These are phyloP conservation scores for Sterrhoptilus dennistouni DNA, from an alignment of 2,113 vertebrate species.

Conservation along the genomic window DNA sequence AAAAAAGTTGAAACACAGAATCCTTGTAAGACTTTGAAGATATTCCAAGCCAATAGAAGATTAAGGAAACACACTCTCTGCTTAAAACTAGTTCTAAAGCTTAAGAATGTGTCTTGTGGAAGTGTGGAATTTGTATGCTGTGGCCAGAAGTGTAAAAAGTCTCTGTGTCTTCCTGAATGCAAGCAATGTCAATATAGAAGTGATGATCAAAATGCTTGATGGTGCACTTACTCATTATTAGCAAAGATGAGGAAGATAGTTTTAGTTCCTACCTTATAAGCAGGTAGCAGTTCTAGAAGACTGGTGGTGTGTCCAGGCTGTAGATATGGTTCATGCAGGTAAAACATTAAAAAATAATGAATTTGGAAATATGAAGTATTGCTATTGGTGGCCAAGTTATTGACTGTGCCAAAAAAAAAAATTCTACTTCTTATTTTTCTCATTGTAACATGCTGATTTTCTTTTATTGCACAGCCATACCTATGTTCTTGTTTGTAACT, in stretches of 20 bases:
- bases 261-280: background rate
- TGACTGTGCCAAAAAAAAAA: background rate
- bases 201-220: background rate
- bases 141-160: background rate
- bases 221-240: background rate
- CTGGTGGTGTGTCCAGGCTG: background rate
- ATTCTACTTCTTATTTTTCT: background rate
- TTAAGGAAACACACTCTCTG: background rate
- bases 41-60: background rate
- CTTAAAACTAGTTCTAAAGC: background rate
- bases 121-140: background rate
- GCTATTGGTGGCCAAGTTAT: background rate
- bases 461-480: background rate
- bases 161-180: background rate
- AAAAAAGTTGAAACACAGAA: background rate
- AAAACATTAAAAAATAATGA: background rate
- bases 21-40: background rate
- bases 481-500: background rate
- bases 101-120: background rate
- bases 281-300: background rate
- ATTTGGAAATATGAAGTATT: background rate
- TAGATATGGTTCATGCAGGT: background rate
- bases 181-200: background rate
- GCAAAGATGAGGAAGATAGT: background rate
- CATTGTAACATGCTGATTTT: background rate